A percentile compares a stretch with the other conserved stretches of the same genome.
These are phyloP conservation scores for Drosophila pullipes DNA, from an alignment of 2,888 invertebrate species.

Conservation along the genomic window DNA sequence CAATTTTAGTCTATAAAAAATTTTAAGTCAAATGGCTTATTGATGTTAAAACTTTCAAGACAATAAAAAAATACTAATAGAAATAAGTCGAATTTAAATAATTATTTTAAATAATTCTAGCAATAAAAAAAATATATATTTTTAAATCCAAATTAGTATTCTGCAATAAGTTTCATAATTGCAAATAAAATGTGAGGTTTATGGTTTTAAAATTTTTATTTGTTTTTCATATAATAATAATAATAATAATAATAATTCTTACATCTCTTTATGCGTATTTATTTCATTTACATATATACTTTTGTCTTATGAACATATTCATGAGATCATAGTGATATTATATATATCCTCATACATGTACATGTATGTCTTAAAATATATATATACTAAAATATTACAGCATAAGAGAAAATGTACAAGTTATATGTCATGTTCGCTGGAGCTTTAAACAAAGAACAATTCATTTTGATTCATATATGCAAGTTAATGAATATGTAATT, in stretches of 20 bases:
- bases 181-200: neutral
- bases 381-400: slow-evolving; percentile 69
- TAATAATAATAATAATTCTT: slow-evolving; percentile 56
- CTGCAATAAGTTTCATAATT: neutral
- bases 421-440: slow-evolving; percentile 40
- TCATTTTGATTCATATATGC: slow-evolving; percentile 30
- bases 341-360: slow-evolving; percentile 25
- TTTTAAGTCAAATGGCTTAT: neutral
- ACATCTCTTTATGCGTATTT: slow-evolving; percentile 64
- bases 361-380: slow-evolving; percentile 1
- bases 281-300: slow-evolving; percentile 66
- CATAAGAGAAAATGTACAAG: slow-evolving; percentile 75
- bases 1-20: neutral
- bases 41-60: neutral
- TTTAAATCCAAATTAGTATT: neutral
- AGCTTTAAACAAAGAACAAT: slow-evolving; percentile 36
- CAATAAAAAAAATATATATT: neutral
- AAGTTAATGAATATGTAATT: slow-evolving; percentile 33
- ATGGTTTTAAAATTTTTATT: slow-evolving; percentile 49
- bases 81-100: neutral
- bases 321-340: slow-evolving; percentile 84
- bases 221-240: slow-evolving; percentile 46
- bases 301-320: slow-evolving; percentile 84
- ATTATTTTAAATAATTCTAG: neutral
- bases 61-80: neutral